These are phyloP conservation scores for Calephelis nemesis DNA, from an alignment of 1,140 invertebrate species.

Conservation along the genomic window DNA sequence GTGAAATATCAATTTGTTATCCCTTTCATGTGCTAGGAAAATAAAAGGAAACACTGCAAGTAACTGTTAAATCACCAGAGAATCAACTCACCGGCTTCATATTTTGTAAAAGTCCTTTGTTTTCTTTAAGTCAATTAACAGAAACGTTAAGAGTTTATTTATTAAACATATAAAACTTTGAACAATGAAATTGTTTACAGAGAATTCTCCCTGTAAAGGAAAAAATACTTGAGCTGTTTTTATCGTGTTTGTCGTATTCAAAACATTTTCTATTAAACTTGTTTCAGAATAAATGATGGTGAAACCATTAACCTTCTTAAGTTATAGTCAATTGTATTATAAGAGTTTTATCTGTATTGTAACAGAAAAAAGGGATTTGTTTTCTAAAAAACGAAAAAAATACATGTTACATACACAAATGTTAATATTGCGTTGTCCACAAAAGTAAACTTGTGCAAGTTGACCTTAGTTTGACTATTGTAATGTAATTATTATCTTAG, in stretches of 20 bases:
- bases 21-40: no score
- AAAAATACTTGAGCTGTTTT: conserved; percentile 56
- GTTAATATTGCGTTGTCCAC: no score
- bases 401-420: not conserved
- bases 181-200: conserved; percentile 49
- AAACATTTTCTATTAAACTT: conserved; percentile 58
- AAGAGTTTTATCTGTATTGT: conserved; percentile 20
- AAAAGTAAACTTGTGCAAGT: not conserved
- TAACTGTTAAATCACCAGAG: no score
- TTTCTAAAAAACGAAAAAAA: not conserved
- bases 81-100: not conserved
- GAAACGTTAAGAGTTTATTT: conserved; percentile 14
- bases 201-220: conserved; percentile 48
- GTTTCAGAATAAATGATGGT: conserved; percentile 47
- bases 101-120: conserved; percentile 1
- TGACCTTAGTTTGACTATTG: conserved; percentile 18
- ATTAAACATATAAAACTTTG: conserved; percentile 35
- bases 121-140: conserved; percentile 8
- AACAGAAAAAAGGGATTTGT: no score
- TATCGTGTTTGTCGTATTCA: conserved; percentile 56
- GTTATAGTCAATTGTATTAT: no score
- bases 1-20: no score
- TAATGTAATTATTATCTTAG: conserved; percentile 49
- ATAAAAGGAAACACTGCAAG: no score
- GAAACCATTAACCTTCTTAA: no score